Percentiles rank a stretch among this genome's conserved stretches.
Evolutionary conservation across 2,113 vertebrate species (phyloP).

Genomic region (Mustelus asterias): DNA sequence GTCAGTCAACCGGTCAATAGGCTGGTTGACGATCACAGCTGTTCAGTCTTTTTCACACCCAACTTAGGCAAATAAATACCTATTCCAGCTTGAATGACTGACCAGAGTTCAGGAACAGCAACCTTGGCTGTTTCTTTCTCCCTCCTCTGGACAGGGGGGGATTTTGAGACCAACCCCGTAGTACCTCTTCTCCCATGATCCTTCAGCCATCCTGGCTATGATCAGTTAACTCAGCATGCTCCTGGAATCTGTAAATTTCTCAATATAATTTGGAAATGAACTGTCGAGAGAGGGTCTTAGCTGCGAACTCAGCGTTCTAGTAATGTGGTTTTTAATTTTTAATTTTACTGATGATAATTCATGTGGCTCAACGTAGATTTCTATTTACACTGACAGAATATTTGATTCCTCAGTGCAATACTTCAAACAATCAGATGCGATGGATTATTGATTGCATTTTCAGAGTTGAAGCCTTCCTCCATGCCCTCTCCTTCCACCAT

Average conservation of each 20-base stretch:
- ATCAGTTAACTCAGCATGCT: background rate
- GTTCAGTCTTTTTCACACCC: background rate
- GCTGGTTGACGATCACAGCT: background rate
- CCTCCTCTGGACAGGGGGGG: background rate
- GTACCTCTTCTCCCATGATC: background rate
- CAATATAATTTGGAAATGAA: background rate
- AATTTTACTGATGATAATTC: slow-evolving; percentile 19
- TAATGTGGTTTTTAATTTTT: slow-evolving; percentile 10
- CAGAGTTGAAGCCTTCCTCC: background rate
- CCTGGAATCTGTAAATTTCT: background rate
- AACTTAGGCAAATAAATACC: background rate
- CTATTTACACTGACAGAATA: slow-evolving; percentile 20
- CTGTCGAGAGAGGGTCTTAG: background rate
- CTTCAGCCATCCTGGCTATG: background rate
- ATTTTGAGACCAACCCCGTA: background rate
- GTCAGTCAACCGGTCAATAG: background rate
- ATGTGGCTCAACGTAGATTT: background rate
- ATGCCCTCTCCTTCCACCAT: background rate
- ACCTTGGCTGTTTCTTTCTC: background rate
- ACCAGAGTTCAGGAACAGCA: background rate
- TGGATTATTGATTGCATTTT: slow-evolving; percentile 7
- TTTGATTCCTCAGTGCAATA: background rate
- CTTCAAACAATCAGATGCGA: background rate
- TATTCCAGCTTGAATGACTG: background rate
- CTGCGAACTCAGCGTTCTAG: background rate